Evolutionary conservation across 2,113 vertebrate genomes (phyloP).

Genomic region (Rutilus rutilus): DNA sequence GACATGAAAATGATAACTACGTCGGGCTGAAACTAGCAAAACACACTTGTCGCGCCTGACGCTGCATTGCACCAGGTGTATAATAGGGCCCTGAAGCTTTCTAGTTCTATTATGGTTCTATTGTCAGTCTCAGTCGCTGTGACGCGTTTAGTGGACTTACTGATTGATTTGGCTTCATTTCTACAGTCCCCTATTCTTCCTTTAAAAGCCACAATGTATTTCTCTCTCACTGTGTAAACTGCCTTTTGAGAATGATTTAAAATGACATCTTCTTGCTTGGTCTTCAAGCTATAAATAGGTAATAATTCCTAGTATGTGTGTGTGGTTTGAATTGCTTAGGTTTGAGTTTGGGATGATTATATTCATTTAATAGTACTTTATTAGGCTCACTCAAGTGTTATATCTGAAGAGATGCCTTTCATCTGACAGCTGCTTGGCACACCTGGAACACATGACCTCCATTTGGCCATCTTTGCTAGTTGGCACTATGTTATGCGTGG

Average conservation of each 20-base stretch:
- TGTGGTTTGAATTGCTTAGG: neutral
- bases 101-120: no score
- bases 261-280: neutral
- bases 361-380: neutral
- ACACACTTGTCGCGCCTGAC: no score
- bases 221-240: neutral
- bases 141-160: neutral
- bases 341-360: neutral
- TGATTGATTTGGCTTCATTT: neutral
- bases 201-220: neutral
- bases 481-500: neutral
- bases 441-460: neutral
- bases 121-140: no score
- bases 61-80: no score
- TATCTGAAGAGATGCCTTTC: neutral
- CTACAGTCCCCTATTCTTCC: neutral
- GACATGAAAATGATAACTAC: no score
- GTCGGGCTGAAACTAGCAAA: no score
- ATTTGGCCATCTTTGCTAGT: neutral
- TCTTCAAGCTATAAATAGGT: neutral
- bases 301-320: neutral
- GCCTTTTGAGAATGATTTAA: neutral
- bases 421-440: neutral
- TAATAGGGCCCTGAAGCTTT: no score
- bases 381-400: neutral